These are phyloP conservation scores for Sphinx pinastri DNA, from an alignment of 2,888 invertebrate genomes.

Conservation along the genomic window DNA sequence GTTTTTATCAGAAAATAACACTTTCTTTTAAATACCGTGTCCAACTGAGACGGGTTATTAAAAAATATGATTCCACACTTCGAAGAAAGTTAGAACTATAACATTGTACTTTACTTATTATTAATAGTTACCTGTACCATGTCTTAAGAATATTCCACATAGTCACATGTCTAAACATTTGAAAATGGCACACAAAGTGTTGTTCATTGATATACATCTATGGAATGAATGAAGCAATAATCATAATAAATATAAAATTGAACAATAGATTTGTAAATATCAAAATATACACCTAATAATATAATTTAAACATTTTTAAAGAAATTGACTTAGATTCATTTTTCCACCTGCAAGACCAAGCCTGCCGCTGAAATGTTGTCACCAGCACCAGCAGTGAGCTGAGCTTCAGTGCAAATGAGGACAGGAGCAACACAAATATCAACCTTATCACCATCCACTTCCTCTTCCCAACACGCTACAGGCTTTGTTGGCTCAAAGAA, in stretches of 20 bases:
- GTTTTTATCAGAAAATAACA: constrained; percentile 7
- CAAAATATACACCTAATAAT: constrained; percentile 19
- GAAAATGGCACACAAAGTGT: constrained; percentile 13
- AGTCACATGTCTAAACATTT: not conserved
- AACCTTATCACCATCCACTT: constrained; percentile 73
- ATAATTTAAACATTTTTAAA: constrained; percentile 28
- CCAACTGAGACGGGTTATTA: not conserved
- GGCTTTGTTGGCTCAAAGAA: constrained; percentile 88
- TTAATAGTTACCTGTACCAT: constrained; percentile 8
- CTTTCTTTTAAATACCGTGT: not conserved
- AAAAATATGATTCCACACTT: not conserved
- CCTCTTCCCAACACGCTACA: constrained; percentile 92
- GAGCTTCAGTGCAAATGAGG: constrained; percentile 91
- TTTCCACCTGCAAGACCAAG: constrained; percentile 87
- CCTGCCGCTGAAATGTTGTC: constrained; percentile 96
- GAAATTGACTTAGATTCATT: constrained; percentile 52
- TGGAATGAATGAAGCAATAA: constrained; percentile 13
- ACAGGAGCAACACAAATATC: constrained; percentile 93
- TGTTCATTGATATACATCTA: not conserved
- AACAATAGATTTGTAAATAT: constrained; percentile 19
- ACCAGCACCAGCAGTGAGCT: constrained; percentile 93
- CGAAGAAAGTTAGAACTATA: constrained; percentile 3
- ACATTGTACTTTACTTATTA: constrained; percentile 16
- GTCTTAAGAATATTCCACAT: not conserved
- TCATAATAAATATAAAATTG: constrained; percentile 11